Evolutionary conservation across 2,797 vertebrate genomes (phyloP).

Genomic region (Hirundo rustica): DNA sequence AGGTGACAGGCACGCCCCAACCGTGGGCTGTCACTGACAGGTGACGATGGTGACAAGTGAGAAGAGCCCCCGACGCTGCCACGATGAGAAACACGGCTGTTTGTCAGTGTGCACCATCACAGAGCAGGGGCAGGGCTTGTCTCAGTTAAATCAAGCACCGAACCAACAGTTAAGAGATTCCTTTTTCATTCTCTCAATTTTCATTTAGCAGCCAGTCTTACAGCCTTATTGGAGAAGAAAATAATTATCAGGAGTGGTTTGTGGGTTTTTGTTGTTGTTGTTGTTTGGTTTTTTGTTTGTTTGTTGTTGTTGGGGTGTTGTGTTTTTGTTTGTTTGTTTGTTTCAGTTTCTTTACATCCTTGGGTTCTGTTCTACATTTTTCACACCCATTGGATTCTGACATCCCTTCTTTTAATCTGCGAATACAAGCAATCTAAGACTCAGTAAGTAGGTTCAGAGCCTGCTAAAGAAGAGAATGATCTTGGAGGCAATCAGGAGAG

Average conservation of each 20-base stretch:
- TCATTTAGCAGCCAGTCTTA: neutral
- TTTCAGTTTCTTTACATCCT: neutral
- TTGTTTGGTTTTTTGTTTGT: neutral
- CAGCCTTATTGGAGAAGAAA: neutral
- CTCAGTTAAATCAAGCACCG: neutral
- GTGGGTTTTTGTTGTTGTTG: too few relatives aligned
- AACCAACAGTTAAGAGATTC: neutral
- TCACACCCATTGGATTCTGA: neutral
- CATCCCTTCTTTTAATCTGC: neutral
- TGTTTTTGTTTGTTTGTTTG: neutral
- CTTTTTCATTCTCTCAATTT: neutral
- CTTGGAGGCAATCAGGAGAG: neutral
- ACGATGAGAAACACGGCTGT: neutral
- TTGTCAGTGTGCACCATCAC: neutral
- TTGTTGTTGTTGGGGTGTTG: too few relatives aligned
- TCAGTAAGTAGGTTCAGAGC: neutral
- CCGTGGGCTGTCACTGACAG: neutral
- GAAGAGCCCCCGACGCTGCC: neutral
- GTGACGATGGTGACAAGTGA: neutral
- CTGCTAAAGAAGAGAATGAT: neutral
- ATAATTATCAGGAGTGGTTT: neutral
- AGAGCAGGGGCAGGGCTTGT: neutral
- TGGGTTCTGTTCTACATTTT: neutral
- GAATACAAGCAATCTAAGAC: neutral
- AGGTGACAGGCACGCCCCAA: accelerated